Conservation (phyloP, 2,797 vertebrate species). For the Pampus argenteus region DNA sequence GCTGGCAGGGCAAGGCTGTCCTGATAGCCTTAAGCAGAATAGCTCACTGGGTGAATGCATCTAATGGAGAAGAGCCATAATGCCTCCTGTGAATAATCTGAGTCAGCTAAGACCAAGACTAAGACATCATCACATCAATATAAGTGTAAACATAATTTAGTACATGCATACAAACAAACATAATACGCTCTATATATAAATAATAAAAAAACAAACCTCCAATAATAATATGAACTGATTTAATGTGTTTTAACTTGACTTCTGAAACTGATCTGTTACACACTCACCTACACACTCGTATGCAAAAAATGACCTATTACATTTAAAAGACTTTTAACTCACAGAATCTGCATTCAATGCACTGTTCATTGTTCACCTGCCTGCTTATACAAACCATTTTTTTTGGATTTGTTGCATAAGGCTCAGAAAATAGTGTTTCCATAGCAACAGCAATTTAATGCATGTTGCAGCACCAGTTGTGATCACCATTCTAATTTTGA, state of each 20-base stretch:
- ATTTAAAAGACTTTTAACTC: neutral
- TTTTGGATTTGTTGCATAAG: slow-evolving; percentile 64
- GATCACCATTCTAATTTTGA: slow-evolving; percentile 60
- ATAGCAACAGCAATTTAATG: slow-evolving; percentile 73
- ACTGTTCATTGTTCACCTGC: slow-evolving; percentile 49
- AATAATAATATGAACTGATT: no score
- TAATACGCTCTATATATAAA: neutral
- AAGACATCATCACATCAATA: slow-evolving; percentile 5
- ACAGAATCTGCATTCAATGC: slow-evolving; percentile 3
- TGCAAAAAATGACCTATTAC: neutral
- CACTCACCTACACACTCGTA: neutral
- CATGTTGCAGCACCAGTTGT: slow-evolving; percentile 52
- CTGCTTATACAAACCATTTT: slow-evolving; percentile 50
- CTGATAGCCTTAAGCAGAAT: slow-evolving; percentile 67
- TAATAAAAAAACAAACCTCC: neutral
- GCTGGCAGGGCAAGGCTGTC: slow-evolving; percentile 67
- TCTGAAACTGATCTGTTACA: neutral
- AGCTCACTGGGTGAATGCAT: slow-evolving; percentile 69
- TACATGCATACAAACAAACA: neutral
- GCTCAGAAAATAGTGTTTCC: slow-evolving; percentile 60
- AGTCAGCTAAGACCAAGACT: slow-evolving; percentile 16
- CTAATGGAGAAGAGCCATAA: slow-evolving; percentile 49
- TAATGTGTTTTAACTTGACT: neutral
- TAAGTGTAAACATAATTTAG: neutral
- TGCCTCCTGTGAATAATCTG: slow-evolving; percentile 41